Evolutionary conservation across 1,140 invertebrate genomes (phyloP), one percentile per base, ranked within the genome.

Genomic region (Drosophila elegans): DNA sequence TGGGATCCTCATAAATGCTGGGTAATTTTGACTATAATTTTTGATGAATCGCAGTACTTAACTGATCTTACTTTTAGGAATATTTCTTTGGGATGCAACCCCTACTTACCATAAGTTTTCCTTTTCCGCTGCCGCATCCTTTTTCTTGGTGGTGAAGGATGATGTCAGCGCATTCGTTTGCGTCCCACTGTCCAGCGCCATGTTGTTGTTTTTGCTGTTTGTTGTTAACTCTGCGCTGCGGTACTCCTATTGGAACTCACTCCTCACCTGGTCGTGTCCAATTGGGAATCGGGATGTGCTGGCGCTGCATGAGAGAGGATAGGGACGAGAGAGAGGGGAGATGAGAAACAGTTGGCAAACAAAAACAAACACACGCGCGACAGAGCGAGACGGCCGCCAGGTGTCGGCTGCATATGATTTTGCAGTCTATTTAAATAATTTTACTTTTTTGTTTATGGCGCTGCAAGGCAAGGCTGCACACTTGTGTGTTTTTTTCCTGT

Each of bases 161-260:
- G 90, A 91, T 90, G 90, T 91, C 86, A 91, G 90, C 80, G 90
- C 89, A 85, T 91, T 90, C 44, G 89, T 88, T 62, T 91, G 88
- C 57, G 80, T 84, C 52, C 80, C 85, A 77, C 86, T 91, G 41
- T 91, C 90, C 75, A 91, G 68, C 63, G 90, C 90, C 85, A 91
- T 90, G 44, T 57, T 73, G 53, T 63, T 76, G 54, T 38, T 74
- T 59, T 66, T 46, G 44, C 49, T 45, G 34, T 39, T 60, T 16
- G 39, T 44, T 32, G 6, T 32, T 32, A 7, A 32, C 29, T 45
- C 29, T 46, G 55, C 60, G 59, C 38, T 51, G 60, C 39, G 29
- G 45, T 68, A 41, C 52, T 49, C 41, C 64, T 57, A 66, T 44
- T 73, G 49, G 41, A 55, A 45, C 36, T 42, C 49, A 55, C 36